These are phyloP conservation scores for Drosophila nasuta DNA, from an alignment of 1,140 invertebrate species.

Conservation along the genomic window DNA sequence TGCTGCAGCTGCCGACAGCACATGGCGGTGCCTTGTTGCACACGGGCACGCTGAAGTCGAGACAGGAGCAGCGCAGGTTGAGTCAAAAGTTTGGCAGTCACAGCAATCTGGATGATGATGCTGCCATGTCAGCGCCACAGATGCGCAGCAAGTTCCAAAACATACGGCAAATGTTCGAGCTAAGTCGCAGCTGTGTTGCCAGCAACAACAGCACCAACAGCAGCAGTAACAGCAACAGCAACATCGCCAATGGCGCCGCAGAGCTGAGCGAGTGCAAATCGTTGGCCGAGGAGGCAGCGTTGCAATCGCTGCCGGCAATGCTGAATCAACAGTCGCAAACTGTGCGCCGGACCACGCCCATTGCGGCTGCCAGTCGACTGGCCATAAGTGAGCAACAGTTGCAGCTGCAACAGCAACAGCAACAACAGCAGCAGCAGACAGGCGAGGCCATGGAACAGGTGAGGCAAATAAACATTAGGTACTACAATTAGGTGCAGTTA, in stretches of 20 bases:
- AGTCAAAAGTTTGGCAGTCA: slow-evolving; percentile 83
- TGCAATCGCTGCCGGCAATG: slow-evolving; percentile 65
- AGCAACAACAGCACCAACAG: background rate
- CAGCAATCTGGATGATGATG: slow-evolving; percentile 77
- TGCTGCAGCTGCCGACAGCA: slow-evolving; percentile 48
- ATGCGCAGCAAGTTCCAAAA: slow-evolving; percentile 82
- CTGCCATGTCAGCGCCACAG: slow-evolving; percentile 32
- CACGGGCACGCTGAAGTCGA: slow-evolving; percentile 81
- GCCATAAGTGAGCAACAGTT: slow-evolving; percentile 38
- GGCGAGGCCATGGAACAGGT: slow-evolving; percentile 69
- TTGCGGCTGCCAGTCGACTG: slow-evolving; percentile 59
- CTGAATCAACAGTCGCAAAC: slow-evolving; percentile 43
- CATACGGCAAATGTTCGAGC: slow-evolving; percentile 83
- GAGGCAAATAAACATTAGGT: slow-evolving; percentile 31
- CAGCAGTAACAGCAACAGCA: too few relatives aligned
- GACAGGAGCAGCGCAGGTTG: slow-evolving; percentile 77
- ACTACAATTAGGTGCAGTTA: background rate
- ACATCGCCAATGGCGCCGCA: background rate
- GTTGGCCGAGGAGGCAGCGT: slow-evolving; percentile 19
- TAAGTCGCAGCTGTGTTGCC: slow-evolving; percentile 65
- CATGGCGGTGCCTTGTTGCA: slow-evolving; percentile 34
- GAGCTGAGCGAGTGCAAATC: slow-evolving; percentile 10
- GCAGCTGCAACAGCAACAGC: background rate
- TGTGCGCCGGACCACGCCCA: slow-evolving; percentile 65
- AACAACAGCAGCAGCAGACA: slow-evolving; percentile 40